These are phyloP conservation scores for Oostethus manadensis DNA, from an alignment of 2,113 vertebrate species.

Conservation along the genomic window DNA sequence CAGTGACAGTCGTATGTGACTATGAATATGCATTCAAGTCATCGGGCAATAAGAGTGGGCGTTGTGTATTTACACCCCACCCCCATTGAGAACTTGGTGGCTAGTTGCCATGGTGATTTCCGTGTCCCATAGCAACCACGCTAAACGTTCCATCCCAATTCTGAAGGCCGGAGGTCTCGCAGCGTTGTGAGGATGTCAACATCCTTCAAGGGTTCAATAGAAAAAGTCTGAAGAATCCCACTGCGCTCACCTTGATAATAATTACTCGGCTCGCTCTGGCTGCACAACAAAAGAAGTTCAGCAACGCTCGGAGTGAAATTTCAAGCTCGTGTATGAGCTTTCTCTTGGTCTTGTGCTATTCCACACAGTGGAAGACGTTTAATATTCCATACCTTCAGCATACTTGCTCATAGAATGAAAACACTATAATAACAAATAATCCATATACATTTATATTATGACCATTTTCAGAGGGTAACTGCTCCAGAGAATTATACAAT, in stretches of 20 bases:
- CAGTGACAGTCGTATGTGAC: constrained; percentile 53
- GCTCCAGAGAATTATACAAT: too few relatives aligned
- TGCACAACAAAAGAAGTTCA: constrained; percentile 8
- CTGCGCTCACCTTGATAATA: constrained; percentile 22
- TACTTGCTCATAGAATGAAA: background rate
- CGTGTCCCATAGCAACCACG: constrained; percentile 47
- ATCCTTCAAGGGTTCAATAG: constrained; percentile 25
- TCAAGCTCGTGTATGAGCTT: constrained; percentile 19
- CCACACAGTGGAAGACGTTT: background rate
- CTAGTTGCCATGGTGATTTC: constrained; percentile 48
- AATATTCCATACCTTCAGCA: background rate
- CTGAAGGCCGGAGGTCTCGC: constrained; percentile 43
- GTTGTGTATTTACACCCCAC: constrained; percentile 44
- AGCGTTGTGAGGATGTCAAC: constrained; percentile 16
- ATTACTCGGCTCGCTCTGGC: constrained; percentile 25
- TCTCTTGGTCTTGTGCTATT: background rate
- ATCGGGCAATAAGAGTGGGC: constrained; percentile 49
- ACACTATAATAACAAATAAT: background rate
- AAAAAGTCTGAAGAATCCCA: constrained; percentile 12
- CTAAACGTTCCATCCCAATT: constrained; percentile 32
- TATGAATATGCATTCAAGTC: constrained; percentile 61
- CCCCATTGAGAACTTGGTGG: constrained; percentile 29
- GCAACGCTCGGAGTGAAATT: background rate
- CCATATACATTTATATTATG: background rate
- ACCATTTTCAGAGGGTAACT: too few relatives aligned